A percentile compares a stretch with the other conserved stretches of the same genome.
These are phyloP conservation scores for Alsophila aescularia DNA, from an alignment of 2,888 invertebrate species.

Conservation along the genomic window DNA sequence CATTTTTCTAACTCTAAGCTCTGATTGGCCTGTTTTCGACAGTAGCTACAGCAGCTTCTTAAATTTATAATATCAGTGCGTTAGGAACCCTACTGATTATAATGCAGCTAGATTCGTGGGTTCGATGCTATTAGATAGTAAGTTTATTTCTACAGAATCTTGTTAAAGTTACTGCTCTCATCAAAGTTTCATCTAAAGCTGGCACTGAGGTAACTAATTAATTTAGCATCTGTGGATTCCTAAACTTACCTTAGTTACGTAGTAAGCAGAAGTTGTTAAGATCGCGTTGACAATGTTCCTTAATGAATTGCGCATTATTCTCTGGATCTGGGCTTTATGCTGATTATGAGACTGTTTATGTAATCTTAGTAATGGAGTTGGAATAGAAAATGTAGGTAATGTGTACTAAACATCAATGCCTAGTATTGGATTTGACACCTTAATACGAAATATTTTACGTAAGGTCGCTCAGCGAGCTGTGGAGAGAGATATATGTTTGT, in stretches of 20 bases:
- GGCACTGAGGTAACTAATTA: constrained; percentile 15
- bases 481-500: too few relatives aligned
- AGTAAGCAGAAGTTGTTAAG: not conserved
- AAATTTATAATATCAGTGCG: too few relatives aligned
- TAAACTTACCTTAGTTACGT: constrained; percentile 6
- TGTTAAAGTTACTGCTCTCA: constrained; percentile 23
- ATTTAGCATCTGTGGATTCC: constrained; percentile 16
- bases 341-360: not conserved
- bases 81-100: too few relatives aligned
- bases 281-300: constrained; percentile 10
- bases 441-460: too few relatives aligned
- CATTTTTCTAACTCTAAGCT: too few relatives aligned
- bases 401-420: too few relatives aligned
- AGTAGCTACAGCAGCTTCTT: too few relatives aligned
- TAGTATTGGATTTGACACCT: too few relatives aligned
- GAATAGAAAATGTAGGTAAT: too few relatives aligned
- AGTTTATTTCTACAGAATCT: constrained; percentile 24
- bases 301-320: constrained; percentile 13
- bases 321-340: not conserved
- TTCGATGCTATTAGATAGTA: constrained; percentile 4
- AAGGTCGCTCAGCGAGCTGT: too few relatives aligned
- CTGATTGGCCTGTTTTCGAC: too few relatives aligned
- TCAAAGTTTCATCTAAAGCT: constrained; percentile 14
- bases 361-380: not conserved
- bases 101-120: too few relatives aligned